These are phyloP conservation scores for Amphiduros pacificus DNA, from an alignment of 2,888 invertebrate genomes.

Conservation along the genomic window DNA sequence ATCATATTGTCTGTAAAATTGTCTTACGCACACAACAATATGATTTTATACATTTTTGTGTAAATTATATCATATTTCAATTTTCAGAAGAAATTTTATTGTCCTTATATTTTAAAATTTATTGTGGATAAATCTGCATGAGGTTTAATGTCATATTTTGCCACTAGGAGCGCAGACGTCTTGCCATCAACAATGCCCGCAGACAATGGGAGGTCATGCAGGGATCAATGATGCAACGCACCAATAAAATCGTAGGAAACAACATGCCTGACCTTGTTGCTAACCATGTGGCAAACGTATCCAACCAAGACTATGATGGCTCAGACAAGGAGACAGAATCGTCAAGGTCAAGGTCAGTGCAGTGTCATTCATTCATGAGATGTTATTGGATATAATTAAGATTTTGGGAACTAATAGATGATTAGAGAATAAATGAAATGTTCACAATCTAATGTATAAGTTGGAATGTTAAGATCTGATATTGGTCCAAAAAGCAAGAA, in stretches of 20 bases:
- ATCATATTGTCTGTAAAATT: too few relatives aligned
- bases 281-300: slow-evolving; percentile 49
- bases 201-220: slow-evolving; percentile 58
- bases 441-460: too few relatives aligned
- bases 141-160: not conserved
- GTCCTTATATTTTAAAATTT: too few relatives aligned
- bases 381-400: not conserved
- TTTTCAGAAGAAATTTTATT: too few relatives aligned
- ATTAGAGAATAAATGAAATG: too few relatives aligned
- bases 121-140: too few relatives aligned
- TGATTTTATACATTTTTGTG: too few relatives aligned
- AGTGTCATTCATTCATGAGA: not conserved
- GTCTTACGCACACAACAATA: too few relatives aligned
- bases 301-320: slow-evolving; percentile 27
- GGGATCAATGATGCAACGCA: slow-evolving; percentile 44
- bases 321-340: slow-evolving; percentile 38
- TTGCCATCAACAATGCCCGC: slow-evolving; percentile 57
- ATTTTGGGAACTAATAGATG: too few relatives aligned
- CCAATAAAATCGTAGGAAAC: slow-evolving; percentile 35
- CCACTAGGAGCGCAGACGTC: slow-evolving; percentile 51
- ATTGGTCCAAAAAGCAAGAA: too few relatives aligned
- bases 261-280: slow-evolving; percentile 52
- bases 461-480: too few relatives aligned
- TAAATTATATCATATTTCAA: too few relatives aligned
- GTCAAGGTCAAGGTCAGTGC: slow-evolving; percentile 1